Conservation (phyloP, 2,113 vertebrate species). For the Pygoscelis adeliae region DNA sequence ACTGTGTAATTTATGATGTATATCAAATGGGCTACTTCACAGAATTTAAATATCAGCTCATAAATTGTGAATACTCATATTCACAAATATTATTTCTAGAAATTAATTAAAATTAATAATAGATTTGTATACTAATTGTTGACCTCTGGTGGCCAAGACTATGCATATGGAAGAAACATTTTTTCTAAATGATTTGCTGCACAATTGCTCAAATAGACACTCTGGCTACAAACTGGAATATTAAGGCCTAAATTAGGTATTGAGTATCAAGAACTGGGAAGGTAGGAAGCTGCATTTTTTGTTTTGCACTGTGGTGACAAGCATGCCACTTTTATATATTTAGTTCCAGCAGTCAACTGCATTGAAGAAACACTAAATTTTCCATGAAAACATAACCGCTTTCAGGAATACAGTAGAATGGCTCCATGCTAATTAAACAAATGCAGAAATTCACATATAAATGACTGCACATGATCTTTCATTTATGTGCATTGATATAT, state of each 20-base stretch:
- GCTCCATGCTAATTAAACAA: conserved; percentile 9
- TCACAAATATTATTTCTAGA: conserved; percentile 45
- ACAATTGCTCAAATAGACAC: neutral
- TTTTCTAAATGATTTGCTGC: neutral
- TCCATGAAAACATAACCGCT: neutral
- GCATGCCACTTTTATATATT: neutral
- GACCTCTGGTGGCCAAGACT: neutral
- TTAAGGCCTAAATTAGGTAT: neutral
- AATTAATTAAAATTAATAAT: conserved; percentile 17
- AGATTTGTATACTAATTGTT: conserved; percentile 1
- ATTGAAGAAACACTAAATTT: conserved; percentile 29
- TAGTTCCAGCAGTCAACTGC: conserved; percentile 4
- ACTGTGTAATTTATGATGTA: conserved; percentile 14
- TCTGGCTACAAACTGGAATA: neutral
- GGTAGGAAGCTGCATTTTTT: neutral
- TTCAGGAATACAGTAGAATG: neutral
- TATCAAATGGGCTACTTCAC: neutral
- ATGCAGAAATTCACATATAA: neutral
- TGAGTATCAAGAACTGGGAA: neutral
- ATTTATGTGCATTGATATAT: neutral
- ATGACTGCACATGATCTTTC: neutral
- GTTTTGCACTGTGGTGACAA: neutral
- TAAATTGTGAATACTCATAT: conserved; percentile 14
- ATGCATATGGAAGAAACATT: neutral
- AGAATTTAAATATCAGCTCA: conserved; percentile 13